Conservation (phyloP, 2,888 invertebrate genomes). For the Mythimna albipuncta region DNA sequence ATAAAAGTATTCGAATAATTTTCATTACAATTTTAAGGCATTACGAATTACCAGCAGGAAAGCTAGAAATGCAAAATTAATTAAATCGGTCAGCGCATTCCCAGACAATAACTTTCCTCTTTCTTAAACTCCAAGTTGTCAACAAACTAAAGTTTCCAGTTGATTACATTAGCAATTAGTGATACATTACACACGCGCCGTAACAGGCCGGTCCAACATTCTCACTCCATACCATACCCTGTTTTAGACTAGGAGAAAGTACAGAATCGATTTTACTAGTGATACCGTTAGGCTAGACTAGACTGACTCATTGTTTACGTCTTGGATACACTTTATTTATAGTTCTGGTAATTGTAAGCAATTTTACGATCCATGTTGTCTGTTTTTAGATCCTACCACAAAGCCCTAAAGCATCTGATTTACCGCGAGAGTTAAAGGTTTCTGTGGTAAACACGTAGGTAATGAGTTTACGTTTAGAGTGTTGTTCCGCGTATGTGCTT, state of each 20-base stretch:
- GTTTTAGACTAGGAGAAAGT: slow-evolving; percentile 76
- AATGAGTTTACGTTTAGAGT: slow-evolving; percentile 48
- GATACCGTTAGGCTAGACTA: slow-evolving; percentile 61
- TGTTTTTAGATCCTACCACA: slow-evolving; percentile 54
- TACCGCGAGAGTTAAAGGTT: slow-evolving; percentile 41
- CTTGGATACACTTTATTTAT: slow-evolving; percentile 62
- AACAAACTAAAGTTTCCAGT: slow-evolving; percentile 19
- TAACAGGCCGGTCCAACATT: slow-evolving; percentile 56
- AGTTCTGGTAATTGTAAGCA: slow-evolving; percentile 60
- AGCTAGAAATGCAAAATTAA: slow-evolving; percentile 4
- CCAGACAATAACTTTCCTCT: slow-evolving; percentile 9
- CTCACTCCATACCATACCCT: slow-evolving; percentile 67
- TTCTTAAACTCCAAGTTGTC: slow-evolving; percentile 16
- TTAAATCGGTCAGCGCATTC: not conserved
- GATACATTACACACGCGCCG: slow-evolving; percentile 57
- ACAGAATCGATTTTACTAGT: slow-evolving; percentile 68
- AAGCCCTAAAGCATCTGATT: slow-evolving; percentile 50
- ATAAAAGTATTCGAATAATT: too few species aligned
- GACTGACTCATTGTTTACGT: slow-evolving; percentile 72
- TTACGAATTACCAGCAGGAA: not conserved
- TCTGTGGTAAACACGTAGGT: slow-evolving; percentile 41
- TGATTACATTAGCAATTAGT: slow-evolving; percentile 46
- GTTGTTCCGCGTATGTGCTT: slow-evolving; percentile 47
- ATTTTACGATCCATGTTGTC: slow-evolving; percentile 53
- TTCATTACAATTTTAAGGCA: too few species aligned